These are phyloP conservation scores for Oceanites oceanicus DNA, from an alignment of 2,113 vertebrate species.

Conservation along the genomic window DNA sequence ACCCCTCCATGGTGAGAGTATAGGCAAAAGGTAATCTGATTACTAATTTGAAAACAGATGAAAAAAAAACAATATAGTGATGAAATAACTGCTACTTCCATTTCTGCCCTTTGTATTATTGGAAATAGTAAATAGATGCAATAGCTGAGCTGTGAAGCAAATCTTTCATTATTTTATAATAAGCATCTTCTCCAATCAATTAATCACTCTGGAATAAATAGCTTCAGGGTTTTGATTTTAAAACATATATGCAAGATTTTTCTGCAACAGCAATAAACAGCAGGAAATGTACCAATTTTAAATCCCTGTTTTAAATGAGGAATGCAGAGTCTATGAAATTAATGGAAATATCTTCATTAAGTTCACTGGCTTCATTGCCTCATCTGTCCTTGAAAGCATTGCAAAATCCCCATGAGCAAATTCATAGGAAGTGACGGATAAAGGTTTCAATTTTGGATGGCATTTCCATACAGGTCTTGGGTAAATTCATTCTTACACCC, in stretches of 20 bases:
- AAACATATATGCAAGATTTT: background rate
- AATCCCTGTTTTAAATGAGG: conserved; percentile 33
- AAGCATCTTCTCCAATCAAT: conserved; percentile 44
- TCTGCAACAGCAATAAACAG: background rate
- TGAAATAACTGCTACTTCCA: conserved; percentile 30
- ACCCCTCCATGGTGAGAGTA: background rate
- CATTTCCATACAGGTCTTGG: background rate
- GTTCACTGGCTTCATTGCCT: background rate
- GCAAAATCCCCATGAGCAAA: background rate
- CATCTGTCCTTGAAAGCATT: background rate
- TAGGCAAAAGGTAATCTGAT: conserved; percentile 39
- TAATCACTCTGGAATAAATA: conserved; percentile 51
- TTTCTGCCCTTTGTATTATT: conserved; percentile 17
- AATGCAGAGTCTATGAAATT: conserved; percentile 7
- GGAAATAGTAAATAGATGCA: conserved; percentile 42
- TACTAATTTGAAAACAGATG: conserved; percentile 59
- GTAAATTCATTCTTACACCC: background rate
- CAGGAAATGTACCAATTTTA: background rate
- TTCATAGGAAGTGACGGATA: background rate
- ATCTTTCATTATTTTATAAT: conserved; percentile 51
- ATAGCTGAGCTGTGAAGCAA: conserved; percentile 46
- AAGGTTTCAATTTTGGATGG: background rate
- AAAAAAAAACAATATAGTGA: conserved; percentile 3
- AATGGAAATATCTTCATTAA: conserved; percentile 43
- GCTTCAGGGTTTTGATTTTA: conserved; percentile 23